Evolutionary conservation across 1,140 invertebrate species (phyloP), one percentile per base, ranked within the genome.

Genomic region (Ganaspis sp.): DNA sequence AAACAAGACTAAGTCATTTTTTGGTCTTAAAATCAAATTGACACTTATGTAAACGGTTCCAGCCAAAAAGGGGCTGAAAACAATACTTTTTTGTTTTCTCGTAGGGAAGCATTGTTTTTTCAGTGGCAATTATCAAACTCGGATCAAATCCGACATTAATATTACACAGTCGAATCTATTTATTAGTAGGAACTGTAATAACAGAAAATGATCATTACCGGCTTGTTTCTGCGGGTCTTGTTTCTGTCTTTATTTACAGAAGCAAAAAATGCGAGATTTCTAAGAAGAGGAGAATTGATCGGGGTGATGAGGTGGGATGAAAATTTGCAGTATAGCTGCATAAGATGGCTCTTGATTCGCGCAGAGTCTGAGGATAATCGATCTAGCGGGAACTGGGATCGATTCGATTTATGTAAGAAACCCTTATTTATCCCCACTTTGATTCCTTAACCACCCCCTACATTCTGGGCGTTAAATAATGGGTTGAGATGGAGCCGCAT

Each of bases 301-400:
- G 5, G 45, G 1, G 17, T 49, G 45, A 49, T 49, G 15, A 49
- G 19, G 73, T 8, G 64, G 75, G 76, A 73, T 81, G n/a, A 71
- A 77, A 81, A 77, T 75, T 76, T 73, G 73, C 72, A 45, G 70
- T 64, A 69, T 73, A 73, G 76, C 37, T 49, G 75, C 73, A 76
- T 70, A 49, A 49, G 58, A 79, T 77, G 70, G 70, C 40, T 70
- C 77, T 76, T 70, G 76, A 79, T 53, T 70, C 21, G 34, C 37
- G 29, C 6, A 72, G 72, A 15, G n/a, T 53, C 38, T 19, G 34
- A 19, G 34, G 74, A 70, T 75, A 74, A 82, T 80, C 82, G 81
- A 83, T 82, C 76, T 72, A 78, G 72, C 72, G n/a, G 72, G 73
- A 75, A 73, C 17, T 72, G 17, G 11, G 73, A 83, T 83, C 82